phyloP scores from a whole-genome alignment of 2,113 vertebrate genomes.

The Cyphomyrus discorhynchus region DNA sequence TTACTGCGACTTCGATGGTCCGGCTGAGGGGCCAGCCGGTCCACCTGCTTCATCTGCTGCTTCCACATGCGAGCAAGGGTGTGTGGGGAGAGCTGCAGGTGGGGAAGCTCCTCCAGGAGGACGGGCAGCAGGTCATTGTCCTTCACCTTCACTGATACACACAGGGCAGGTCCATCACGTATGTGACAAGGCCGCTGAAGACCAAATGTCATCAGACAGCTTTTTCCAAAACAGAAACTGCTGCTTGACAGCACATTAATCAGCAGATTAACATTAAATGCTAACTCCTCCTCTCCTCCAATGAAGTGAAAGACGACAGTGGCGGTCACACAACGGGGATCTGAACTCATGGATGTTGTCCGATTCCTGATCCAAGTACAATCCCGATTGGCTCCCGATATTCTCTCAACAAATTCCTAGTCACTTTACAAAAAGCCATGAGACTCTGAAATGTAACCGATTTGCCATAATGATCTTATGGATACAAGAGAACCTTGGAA shows the following conservation, averaged over 20 bases:
- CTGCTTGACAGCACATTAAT: neutral
- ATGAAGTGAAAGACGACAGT: neutral
- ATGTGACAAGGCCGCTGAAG: neutral
- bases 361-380: neutral
- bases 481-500: neutral
- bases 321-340: neutral
- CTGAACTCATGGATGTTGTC: neutral
- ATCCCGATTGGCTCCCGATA: neutral
- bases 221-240: neutral
- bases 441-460: neutral
- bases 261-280: neutral
- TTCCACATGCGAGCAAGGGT: slow-evolving; percentile 78
- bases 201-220: neutral
- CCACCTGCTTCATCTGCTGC: slow-evolving; percentile 73
- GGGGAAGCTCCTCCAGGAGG: slow-evolving; percentile 78
- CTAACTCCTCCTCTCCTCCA: neutral
- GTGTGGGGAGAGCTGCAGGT: slow-evolving; percentile 70
- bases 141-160: slow-evolving; percentile 67
- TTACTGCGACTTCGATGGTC: slow-evolving; percentile 52
- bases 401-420: neutral
- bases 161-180: neutral
- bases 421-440: neutral
- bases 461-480: neutral
- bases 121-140: slow-evolving; percentile 73
- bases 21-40: slow-evolving; percentile 57